A percentile compares a stretch with the other conserved stretches of the same genome.
phyloP scores from a whole-genome alignment of 2,797 vertebrate species.

The Dendrocincla fuliginosa region DNA sequence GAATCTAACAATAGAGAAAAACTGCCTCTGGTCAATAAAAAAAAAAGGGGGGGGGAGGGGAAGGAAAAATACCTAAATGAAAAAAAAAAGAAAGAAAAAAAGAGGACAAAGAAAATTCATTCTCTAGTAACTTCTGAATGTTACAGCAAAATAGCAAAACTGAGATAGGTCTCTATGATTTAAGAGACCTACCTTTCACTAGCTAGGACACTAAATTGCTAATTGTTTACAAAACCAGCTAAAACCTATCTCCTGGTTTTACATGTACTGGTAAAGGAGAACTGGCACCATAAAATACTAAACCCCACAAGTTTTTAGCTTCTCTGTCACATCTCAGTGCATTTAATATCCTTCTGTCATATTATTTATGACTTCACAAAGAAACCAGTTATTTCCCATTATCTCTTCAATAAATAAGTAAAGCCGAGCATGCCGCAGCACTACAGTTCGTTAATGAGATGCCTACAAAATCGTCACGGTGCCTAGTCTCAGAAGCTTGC shows the following conservation, averaged over 20 bases:
- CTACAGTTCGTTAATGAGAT: conserved; percentile 78
- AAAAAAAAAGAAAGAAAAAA: not conserved
- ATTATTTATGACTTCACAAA: conserved; percentile 82
- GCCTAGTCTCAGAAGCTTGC: conserved; percentile 70
- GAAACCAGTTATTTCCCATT: conserved; percentile 81
- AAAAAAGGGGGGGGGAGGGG: not conserved
- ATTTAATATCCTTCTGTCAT: conserved; percentile 79
- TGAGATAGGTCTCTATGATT: not conserved
- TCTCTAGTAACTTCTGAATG: not conserved
- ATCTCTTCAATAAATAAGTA: conserved; percentile 82
- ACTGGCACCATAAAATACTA: conserved; percentile 72
- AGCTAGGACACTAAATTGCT: conserved; percentile 37
- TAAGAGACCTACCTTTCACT: conserved; percentile 43
- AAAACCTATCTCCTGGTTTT: conserved; percentile 72
- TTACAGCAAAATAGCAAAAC: not conserved
- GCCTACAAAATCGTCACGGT: conserved; percentile 74
- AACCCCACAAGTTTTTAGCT: conserved; percentile 74
- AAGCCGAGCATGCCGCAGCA: conserved; percentile 69
- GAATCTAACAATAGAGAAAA: not conserved
- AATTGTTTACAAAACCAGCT: conserved; percentile 62
- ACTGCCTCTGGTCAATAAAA: not conserved
- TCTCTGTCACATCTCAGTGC: conserved; percentile 79
- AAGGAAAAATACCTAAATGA: too few species aligned
- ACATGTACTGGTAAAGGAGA: conserved; percentile 54
- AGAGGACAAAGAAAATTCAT: not conserved